Base-by-base conservation (phyloP, 2,113 vertebrate species). In the Theristicus caerulescens region DNA sequence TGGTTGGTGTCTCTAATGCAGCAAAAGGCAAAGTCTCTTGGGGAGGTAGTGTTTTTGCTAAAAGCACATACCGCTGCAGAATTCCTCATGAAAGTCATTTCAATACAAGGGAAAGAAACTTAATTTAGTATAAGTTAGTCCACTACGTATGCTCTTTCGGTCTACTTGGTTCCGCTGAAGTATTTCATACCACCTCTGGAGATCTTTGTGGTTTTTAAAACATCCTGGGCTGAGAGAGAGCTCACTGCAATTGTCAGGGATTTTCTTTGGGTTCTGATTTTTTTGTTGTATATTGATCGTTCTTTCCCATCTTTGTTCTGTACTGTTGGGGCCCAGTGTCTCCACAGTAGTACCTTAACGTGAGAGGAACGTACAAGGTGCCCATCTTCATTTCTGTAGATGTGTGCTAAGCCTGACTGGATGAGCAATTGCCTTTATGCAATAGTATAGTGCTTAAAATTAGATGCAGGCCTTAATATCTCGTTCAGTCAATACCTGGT, bases 121-220 rank as follows among this genome's bases (percentile, higher is more conserved):
- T 40, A 5, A 46, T 36, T 46, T 34, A 26, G 9, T 16, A 0
- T 32, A 36, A 54, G 18, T 40, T 62, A 69, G 36, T 32, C 64
- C 6, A 9, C 38, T 51, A 4, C 0, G 0, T 40, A 13, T 24
- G 25, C 7, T 64, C 5, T 79, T 59, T 49, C n/a, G 36, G 31
- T 47, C 26, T 73, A 1, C 25, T 58, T 79, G n/a, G 32, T 61
- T 67, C n/a, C 19, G 10, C 52, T 65, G 13, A 27, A 34, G 36
- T 26, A 44, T 65, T 81, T 31, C 26, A 3, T 4, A 12, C 9
- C 14, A 24, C 16, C 29, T 67, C 27, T 46, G 58, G 62, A 52
- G 24, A 20, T 40, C 20, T 20, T 55, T 36, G 44, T 58, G 67
- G 25, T 25, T 58, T 66, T n/a, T 51, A 67, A 79, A 40, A 29